Conservation (phyloP, 2,113 vertebrate genomes). For the Myodes glareolus region DNA sequence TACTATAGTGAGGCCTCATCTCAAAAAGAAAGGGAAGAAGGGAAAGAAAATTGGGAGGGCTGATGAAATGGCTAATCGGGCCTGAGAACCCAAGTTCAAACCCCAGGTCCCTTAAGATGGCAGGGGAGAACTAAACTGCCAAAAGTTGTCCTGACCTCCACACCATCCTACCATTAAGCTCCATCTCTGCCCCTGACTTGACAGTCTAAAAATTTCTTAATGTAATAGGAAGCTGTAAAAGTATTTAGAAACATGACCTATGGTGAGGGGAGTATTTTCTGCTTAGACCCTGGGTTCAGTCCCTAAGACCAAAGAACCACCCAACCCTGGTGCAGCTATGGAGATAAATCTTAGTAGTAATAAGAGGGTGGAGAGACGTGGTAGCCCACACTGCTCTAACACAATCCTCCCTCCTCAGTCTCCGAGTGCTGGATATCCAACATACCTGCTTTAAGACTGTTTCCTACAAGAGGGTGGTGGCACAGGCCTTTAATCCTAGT, state of each 20-base stretch:
- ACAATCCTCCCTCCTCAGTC: not conserved
- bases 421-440: not conserved
- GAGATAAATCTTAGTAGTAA: not conserved
- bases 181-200: not conserved
- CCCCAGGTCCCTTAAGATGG: not conserved
- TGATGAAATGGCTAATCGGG: not conserved
- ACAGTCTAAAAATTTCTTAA: not conserved
- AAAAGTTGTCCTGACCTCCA: not conserved
- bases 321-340: not conserved
- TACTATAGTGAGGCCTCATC: not conserved
- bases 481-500: not conserved
- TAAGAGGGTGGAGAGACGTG: not conserved
- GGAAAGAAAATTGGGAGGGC: not conserved
- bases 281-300: not conserved
- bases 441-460: not conserved
- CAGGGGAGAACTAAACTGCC: not conserved
- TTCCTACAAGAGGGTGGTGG: not conserved
- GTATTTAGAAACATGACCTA: not conserved
- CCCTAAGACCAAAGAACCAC: not conserved
- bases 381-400: not conserved
- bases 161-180: not conserved
- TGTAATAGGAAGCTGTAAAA: not conserved
- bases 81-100: not conserved
- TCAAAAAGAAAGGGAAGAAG: not conserved
- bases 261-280: not conserved